phyloP scores from a whole-genome alignment of 2,888 invertebrate genomes.

The Morpho achilles region DNA sequence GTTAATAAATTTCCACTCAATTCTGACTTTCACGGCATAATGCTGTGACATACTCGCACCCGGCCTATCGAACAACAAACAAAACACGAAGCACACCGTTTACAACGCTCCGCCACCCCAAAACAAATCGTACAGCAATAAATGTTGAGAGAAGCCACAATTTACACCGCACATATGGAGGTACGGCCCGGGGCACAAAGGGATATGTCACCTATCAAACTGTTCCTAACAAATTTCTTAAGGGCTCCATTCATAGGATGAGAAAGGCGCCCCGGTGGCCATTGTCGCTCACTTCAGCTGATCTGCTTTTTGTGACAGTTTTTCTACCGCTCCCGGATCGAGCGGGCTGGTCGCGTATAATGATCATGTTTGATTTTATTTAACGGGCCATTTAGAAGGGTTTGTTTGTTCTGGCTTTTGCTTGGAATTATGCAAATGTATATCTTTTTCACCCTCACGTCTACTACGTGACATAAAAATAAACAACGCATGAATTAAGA shows the following conservation, averaged over 20 bases:
- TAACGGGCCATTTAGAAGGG: conserved; percentile 68
- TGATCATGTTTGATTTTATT: conserved; percentile 65
- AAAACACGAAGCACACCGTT: conserved; percentile 33
- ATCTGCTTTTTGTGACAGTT: conserved; percentile 52
- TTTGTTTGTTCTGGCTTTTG: conserved; percentile 47
- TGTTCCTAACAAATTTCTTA: conserved; percentile 69
- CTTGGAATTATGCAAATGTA: conserved; percentile 19
- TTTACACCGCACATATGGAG: conserved; percentile 35
- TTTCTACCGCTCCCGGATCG: conserved; percentile 37
- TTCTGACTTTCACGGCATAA: conserved; percentile 31
- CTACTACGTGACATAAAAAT: neutral
- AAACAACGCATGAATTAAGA: too few relatives aligned
- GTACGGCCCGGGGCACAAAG: conserved; percentile 30
- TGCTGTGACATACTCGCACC: conserved; percentile 25
- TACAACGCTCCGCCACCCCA: conserved; percentile 46
- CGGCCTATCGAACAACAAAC: conserved; percentile 49
- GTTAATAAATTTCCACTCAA: conserved; percentile 36
- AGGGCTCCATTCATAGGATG: conserved; percentile 55
- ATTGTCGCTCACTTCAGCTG: conserved; percentile 38
- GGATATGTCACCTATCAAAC: conserved; percentile 55
- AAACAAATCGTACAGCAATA: conserved; percentile 55
- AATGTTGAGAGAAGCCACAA: conserved; percentile 33
- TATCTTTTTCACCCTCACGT: neutral
- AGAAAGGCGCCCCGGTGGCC: conserved; percentile 62
- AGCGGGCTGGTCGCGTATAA: conserved; percentile 56